phyloP scores from a whole-genome alignment of 2,888 invertebrate species.

The Microplitis manilae region DNA sequence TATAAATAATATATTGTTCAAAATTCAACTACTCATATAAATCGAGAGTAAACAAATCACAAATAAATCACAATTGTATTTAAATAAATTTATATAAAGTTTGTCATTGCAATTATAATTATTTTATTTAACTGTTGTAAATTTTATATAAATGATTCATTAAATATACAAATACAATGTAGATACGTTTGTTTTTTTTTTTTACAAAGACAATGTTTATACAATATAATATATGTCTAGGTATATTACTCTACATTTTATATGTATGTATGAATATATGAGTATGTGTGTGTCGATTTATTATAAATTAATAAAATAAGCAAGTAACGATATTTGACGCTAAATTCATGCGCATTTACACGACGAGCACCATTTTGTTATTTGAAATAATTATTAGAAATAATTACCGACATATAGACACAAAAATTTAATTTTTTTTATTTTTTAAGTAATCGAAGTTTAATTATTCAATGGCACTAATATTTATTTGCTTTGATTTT shows the following conservation, averaged over 20 bases:
- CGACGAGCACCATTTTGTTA: too few species aligned
- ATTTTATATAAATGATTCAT: neutral
- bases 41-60: neutral
- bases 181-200: neutral
- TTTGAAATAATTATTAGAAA: too few species aligned
- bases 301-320: neutral
- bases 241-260: constrained; percentile 4
- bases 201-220: too few species aligned
- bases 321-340: constrained; percentile 11
- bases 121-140: neutral
- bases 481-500: too few species aligned
- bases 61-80: neutral
- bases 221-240: neutral
- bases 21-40: neutral
- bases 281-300: neutral
- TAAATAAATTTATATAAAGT: neutral
- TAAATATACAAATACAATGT: neutral
- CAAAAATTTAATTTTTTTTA: too few species aligned
- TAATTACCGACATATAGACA: too few species aligned
- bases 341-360: constrained; percentile 5
- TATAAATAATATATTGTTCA: neutral
- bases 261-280: neutral
- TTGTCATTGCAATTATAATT: neutral
- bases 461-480: too few species aligned
- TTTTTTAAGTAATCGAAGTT: too few species aligned